A percentile compares a stretch with the other conserved stretches of the same genome.
Conservation (phyloP, 1,140 invertebrate genomes). For the Drosophila leontia region DNA sequence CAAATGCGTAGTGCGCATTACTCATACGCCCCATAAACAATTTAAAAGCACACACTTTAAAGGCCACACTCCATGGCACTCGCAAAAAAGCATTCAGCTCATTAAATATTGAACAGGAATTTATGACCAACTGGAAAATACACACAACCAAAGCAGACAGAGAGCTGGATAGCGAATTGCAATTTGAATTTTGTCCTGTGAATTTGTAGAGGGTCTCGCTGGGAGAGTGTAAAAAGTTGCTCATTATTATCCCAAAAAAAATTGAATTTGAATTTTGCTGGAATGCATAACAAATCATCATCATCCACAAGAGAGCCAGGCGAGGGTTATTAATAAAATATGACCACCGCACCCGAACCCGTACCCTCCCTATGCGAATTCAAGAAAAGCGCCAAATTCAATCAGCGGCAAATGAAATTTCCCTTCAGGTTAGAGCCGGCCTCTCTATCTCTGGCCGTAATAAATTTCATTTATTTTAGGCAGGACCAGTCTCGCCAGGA, state of each 20-base stretch:
- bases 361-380: slow-evolving; percentile 7
- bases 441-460: slow-evolving; percentile 57
- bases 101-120: slow-evolving; percentile 75
- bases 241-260: slow-evolving; percentile 43
- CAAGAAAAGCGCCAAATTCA: slow-evolving; percentile 23
- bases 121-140: slow-evolving; percentile 62
- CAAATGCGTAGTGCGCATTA: slow-evolving; percentile 58
- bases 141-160: slow-evolving; percentile 19
- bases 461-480: slow-evolving; percentile 74
- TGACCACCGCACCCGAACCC: neutral
- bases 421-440: slow-evolving; percentile 55
- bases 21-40: slow-evolving; percentile 60
- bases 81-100: slow-evolving; percentile 45
- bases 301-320: neutral
- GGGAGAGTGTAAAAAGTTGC: slow-evolving; percentile 7
- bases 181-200: slow-evolving; percentile 58
- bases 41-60: slow-evolving; percentile 32
- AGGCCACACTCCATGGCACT: slow-evolving; percentile 6
- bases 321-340: slow-evolving; percentile 50
- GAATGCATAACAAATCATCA: slow-evolving; percentile 38
- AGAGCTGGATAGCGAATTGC: slow-evolving; percentile 32
- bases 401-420: slow-evolving; percentile 65
- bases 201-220: neutral
- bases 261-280: slow-evolving; percentile 65
- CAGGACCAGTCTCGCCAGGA: neutral